A percentile compares a stretch with the other conserved stretches of the same genome.
These are phyloP conservation scores for Tupaia chinensis DNA, from an alignment of 2,113 vertebrate genomes.

Conservation along the genomic window DNA sequence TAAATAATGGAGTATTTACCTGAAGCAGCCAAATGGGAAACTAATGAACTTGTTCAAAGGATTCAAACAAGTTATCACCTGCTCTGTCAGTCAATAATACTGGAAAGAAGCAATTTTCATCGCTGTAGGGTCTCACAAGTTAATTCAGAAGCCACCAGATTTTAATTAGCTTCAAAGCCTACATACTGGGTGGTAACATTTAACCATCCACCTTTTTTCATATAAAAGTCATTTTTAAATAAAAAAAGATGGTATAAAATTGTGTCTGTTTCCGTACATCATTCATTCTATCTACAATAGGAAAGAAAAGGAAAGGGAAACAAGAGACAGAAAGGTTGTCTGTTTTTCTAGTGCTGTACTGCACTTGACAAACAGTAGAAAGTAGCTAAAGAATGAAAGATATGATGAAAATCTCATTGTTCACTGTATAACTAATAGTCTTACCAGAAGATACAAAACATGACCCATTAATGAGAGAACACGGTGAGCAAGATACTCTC, in stretches of 20 bases:
- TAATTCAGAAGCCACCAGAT: constrained; percentile 83
- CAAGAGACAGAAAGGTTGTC: not conserved
- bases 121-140: constrained; percentile 84
- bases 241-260: constrained; percentile 33
- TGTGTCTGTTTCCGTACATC: not conserved
- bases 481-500: not conserved
- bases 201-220: constrained; percentile 67
- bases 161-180: constrained; percentile 86
- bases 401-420: constrained; percentile 34
- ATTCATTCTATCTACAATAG: not conserved
- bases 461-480: not conserved
- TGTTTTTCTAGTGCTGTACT: not conserved
- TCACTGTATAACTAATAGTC: not conserved
- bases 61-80: constrained; percentile 83
- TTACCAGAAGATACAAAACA: not conserved
- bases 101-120: constrained; percentile 87
- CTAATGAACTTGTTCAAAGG: constrained; percentile 85
- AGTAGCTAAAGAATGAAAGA: not conserved
- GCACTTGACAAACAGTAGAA: not conserved
- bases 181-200: constrained; percentile 77
- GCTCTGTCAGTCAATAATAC: constrained; percentile 84
- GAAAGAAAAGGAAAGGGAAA: not conserved
- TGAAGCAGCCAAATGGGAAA: constrained; percentile 80
- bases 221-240: constrained; percentile 65
- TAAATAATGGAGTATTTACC: constrained; percentile 83